Evolutionary conservation across 2,113 vertebrate species (phyloP), one percentile per base, ranked within the genome.

Genomic region (Barnardius zonarius): DNA sequence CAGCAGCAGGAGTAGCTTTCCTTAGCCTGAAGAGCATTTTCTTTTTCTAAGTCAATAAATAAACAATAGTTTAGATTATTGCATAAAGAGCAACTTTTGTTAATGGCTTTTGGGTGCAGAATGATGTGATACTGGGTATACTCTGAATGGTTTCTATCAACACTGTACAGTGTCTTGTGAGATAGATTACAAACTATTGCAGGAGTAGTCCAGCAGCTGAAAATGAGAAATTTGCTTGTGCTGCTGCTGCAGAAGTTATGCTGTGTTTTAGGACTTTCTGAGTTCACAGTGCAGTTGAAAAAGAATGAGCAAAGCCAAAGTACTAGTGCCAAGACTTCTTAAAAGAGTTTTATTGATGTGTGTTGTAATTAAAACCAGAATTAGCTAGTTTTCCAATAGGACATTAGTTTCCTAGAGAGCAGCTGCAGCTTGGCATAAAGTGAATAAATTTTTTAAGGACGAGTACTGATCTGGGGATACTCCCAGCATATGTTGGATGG

Each of bases 341-440:
- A 78, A 69, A 92, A 89, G 75, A 74, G 22, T 79, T 90, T 92
- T 93, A 95, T 76, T 93, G 85, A 95, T 95, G 83, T 81, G 27
- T 76, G 18, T 93, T 93, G 78, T 96, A 96, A 94, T 96, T 96
- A 96, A 95, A 97, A 64, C 59, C 92, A 92, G 89, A 86, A 89
- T 87, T 92, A 83, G 48, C 73, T 90, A 73, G 52, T 86, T 91
- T 96, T 96, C 84, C 93, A 94, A 89, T 92, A 92, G 89, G 67
- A 74, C 79, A 59, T 72, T 92, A 3, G 64, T 93, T 96, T 97
- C 86, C 92, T 92, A 68, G 86, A 81, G 70, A 94, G 80, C 55
- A 84, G 72, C 90, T 93, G 57, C 67, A 97, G 72, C 57, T 97
- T 96, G 92, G 92, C 79, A 85, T 91, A 51, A 93, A 96, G 57